A percentile compares a stretch with the other conserved stretches of the same genome.
Evolutionary conservation across 23 tunicate species (phyloP).

Genomic region (Phallusia fumigata): DNA sequence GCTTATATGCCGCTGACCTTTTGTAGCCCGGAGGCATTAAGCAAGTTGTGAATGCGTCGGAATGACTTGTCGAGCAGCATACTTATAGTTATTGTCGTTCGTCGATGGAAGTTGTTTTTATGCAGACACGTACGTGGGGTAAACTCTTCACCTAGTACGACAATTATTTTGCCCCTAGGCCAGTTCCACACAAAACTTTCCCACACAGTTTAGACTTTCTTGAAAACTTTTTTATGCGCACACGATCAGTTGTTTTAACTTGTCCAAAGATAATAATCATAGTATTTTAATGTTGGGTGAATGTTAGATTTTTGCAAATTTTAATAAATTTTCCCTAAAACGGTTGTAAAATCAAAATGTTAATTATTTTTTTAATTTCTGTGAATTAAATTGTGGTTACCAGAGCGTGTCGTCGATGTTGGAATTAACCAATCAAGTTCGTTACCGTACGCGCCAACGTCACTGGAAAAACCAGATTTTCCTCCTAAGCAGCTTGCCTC

Average conservation of each 20-base stretch:
- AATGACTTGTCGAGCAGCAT: neutral
- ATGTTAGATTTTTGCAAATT: no score
- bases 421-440: neutral
- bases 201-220: no score
- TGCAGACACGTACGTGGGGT: neutral
- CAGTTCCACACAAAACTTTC: neutral
- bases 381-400: no score
- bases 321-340: no score
- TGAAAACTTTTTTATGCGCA: no score
- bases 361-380: no score
- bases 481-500: neutral
- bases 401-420: neutral
- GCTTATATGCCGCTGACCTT: no score
- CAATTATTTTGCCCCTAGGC: neutral
- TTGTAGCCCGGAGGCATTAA: neutral
- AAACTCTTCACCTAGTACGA: conserved; percentile 4
- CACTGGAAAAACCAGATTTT: conserved; percentile 9
- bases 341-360: no score
- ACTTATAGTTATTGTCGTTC: neutral
- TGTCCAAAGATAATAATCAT: no score
- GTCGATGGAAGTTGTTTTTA: neutral
- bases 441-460: neutral
- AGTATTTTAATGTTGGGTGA: no score
- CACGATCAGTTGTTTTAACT: no score
- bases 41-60: neutral